Percentiles rank a stretch among this genome's conserved stretches.
phyloP scores from a whole-genome alignment of 2,888 invertebrate species.

The Pyralis farinalis region DNA sequence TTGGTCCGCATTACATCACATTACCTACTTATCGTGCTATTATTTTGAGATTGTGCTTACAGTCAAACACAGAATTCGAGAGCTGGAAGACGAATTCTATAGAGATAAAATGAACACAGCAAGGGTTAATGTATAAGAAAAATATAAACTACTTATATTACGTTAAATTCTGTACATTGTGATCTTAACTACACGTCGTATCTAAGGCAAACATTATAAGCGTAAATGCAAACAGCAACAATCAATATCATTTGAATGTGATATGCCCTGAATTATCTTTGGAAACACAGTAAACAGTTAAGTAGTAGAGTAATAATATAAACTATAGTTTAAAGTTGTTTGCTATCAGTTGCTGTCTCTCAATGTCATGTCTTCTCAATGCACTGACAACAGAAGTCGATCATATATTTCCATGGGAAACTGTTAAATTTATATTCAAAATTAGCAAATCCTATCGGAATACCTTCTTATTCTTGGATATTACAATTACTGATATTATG shows the following conservation, averaged over 20 bases:
- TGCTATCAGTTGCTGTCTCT: conserved; percentile 1
- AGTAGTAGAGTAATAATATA: too few species aligned
- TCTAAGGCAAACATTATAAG: conserved; percentile 14
- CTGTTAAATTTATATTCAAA: conserved; percentile 37
- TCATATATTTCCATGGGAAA: conserved; percentile 55
- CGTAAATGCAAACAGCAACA: conserved; percentile 10
- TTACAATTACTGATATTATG: conserved; percentile 7
- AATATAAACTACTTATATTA: conserved; percentile 18
- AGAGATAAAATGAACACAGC: conserved; percentile 27
- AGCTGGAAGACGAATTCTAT: conserved; percentile 18
- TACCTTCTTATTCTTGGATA: conserved; percentile 18
- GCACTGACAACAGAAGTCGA: conserved; percentile 24
- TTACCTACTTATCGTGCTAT: conserved; percentile 14
- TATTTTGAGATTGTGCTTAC: conserved; percentile 11
- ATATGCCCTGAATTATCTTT: conserved; percentile 10
- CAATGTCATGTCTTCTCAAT: not conserved
- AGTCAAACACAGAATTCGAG: conserved; percentile 15
- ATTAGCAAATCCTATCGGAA: conserved; percentile 12
- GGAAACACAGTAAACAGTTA: not conserved
- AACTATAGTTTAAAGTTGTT: conserved; percentile 1
- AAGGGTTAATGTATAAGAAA: conserved; percentile 21
- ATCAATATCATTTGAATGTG: conserved; percentile 2
- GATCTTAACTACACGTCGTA: conserved; percentile 19
- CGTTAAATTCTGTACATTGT: conserved; percentile 21
- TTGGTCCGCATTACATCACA: conserved; percentile 16